These are phyloP conservation scores for Synanthedon tipuliformis DNA, from an alignment of 2,888 invertebrate genomes.

Conservation along the genomic window DNA sequence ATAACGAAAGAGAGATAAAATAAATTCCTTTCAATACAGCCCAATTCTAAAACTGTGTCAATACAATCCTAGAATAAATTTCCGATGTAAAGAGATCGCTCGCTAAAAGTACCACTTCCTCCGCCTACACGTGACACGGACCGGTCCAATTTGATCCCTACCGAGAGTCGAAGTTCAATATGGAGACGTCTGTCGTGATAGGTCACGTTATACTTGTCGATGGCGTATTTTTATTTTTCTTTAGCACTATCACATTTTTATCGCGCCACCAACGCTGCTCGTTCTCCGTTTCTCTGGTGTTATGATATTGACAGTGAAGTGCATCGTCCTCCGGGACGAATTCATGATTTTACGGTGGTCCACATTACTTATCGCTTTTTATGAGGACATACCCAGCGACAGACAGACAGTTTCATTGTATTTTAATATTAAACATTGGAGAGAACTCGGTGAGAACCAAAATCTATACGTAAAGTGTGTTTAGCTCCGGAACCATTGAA, in stretches of 20 bases:
- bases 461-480: too few relatives aligned
- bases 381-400: conserved; percentile 14
- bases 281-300: conserved; percentile 18
- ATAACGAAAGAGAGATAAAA: neutral
- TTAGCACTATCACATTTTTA: conserved; percentile 28
- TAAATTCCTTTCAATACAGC: conserved; percentile 1
- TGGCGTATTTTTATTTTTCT: conserved; percentile 24
- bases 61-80: conserved; percentile 24
- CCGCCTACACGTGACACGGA: conserved; percentile 12
- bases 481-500: too few relatives aligned
- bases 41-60: conserved; percentile 19
- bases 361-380: conserved; percentile 41
- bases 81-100: conserved; percentile 23
- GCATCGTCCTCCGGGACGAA: conserved; percentile 27
- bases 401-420: neutral
- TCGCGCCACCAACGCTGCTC: conserved; percentile 35
- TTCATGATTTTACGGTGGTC: conserved; percentile 39
- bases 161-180: conserved; percentile 1
- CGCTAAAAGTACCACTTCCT: conserved; percentile 16
- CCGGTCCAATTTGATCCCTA: conserved; percentile 10
- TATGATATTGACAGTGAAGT: conserved; percentile 38
- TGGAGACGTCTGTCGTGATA: conserved; percentile 3
- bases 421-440: neutral
- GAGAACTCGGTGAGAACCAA: too few relatives aligned
- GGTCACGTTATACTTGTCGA: conserved; percentile 9